Percentiles rank a stretch among this genome's conserved stretches.
phyloP scores from a whole-genome alignment of 2,888 invertebrate genomes.

The Stenolophus ochropezus region DNA sequence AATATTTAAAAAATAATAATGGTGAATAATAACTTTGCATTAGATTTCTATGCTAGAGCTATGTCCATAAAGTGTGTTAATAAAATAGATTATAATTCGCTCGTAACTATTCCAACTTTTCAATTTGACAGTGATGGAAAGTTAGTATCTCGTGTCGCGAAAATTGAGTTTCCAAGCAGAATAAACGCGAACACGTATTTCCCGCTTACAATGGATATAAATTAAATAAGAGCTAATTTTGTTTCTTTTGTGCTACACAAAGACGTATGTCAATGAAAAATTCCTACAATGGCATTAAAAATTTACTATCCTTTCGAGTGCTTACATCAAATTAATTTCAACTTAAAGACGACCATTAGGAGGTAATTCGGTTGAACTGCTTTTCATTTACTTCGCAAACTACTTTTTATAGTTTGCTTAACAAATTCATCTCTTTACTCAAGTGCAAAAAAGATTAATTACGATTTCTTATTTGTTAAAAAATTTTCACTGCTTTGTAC shows the following conservation, averaged over 20 bases:
- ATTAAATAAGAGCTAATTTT: slow-evolving; percentile 35
- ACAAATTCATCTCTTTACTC: not conserved
- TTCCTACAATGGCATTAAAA: slow-evolving; percentile 31
- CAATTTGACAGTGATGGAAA: slow-evolving; percentile 5
- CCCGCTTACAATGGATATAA: slow-evolving; percentile 21
- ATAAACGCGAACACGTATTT: not conserved
- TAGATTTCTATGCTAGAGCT: too few relatives aligned
- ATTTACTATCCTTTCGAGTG: slow-evolving; percentile 2
- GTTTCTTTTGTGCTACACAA: slow-evolving; percentile 11
- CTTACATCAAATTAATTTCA: not conserved
- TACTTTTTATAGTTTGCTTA: not conserved
- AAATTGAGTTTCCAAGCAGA: slow-evolving; percentile 7
- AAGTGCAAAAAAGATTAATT: not conserved
- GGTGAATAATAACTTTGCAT: too few relatives aligned
- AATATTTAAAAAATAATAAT: too few relatives aligned
- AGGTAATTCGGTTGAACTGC: not conserved
- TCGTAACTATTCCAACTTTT: not conserved
- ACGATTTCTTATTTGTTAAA: not conserved
- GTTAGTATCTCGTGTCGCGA: slow-evolving; percentile 59
- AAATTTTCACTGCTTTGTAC: too few relatives aligned
- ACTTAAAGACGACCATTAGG: not conserved
- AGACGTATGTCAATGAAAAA: not conserved
- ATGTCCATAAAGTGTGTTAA: too few relatives aligned
- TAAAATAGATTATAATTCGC: not conserved
- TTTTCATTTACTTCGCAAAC: not conserved